Conservation (phyloP, 2,888 invertebrate genomes). For the Cheilosia vernalis region DNA sequence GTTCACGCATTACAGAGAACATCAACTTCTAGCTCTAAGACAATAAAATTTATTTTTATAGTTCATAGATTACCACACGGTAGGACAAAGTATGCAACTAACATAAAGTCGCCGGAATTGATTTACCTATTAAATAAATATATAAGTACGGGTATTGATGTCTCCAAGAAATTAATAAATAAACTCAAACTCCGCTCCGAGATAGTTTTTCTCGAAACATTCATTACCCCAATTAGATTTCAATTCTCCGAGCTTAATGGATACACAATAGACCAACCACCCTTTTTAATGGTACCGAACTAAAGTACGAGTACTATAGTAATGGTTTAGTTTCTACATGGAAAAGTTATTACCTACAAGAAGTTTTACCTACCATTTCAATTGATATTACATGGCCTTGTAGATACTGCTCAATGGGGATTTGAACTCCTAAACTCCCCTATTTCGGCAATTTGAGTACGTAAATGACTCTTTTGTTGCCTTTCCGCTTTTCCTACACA, state of each 20-base stretch:
- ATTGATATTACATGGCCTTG: conserved; percentile 56
- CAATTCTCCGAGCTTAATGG: background rate
- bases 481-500: background rate
- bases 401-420: conserved; percentile 46
- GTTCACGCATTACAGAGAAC: too few relatives aligned
- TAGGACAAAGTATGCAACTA: too few relatives aligned
- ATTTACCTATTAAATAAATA: too few relatives aligned
- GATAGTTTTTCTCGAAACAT: background rate
- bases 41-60: too few relatives aligned
- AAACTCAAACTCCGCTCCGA: too few relatives aligned
- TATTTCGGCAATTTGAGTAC: conserved; percentile 52
- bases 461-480: conserved; percentile 27
- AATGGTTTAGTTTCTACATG: conserved; percentile 12
- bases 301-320: conserved; percentile 9
- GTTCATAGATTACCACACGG: too few relatives aligned
- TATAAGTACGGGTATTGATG: too few relatives aligned
- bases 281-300: conserved; percentile 30
- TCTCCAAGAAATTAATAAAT: too few relatives aligned
- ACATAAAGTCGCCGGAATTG: too few relatives aligned
- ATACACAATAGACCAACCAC: conserved; percentile 12
- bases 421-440: conserved; percentile 47
- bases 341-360: conserved; percentile 35
- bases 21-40: too few relatives aligned
- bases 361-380: conserved; percentile 50
- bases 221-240: background rate